Evolutionary conservation across 2,797 vertebrate genomes (phyloP).

Genomic region (Potorous gilbertii): DNA sequence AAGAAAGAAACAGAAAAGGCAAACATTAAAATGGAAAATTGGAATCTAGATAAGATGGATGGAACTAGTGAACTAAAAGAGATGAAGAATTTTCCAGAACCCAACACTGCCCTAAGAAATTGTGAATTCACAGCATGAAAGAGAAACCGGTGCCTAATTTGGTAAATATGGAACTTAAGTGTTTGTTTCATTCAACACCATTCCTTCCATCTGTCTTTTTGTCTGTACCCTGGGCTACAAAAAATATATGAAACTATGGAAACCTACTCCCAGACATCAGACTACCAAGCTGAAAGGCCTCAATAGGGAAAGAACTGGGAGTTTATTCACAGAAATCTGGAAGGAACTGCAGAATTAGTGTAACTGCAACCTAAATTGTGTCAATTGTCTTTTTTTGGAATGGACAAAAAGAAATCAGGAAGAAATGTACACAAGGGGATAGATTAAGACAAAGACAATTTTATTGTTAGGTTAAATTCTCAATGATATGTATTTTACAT

Average conservation of each 20-base stretch:
- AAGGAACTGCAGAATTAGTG: background rate
- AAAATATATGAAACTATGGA: background rate
- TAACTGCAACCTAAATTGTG: background rate
- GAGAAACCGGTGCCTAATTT: background rate
- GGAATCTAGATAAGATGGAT: background rate
- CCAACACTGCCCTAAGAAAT: background rate
- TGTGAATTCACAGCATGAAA: background rate
- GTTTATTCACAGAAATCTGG: background rate
- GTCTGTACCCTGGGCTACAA: background rate
- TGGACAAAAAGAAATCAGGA: background rate
- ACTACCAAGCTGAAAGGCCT: background rate
- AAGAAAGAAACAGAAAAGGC: constrained; percentile 63
- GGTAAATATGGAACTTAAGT: background rate
- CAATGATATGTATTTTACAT: background rate
- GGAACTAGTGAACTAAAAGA: background rate
- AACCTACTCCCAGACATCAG: background rate
- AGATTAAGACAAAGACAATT: background rate
- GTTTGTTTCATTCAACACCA: background rate
- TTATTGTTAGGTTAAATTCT: background rate
- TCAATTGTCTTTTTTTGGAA: constrained; percentile 7
- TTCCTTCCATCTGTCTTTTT: background rate
- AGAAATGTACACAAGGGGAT: background rate
- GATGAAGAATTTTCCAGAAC: background rate
- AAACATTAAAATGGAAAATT: background rate
- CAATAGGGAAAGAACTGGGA: background rate